Evolutionary conservation across 1,140 invertebrate species (phyloP), one percentile per base, ranked within the genome.

Genomic region (Trissolcus basalis): DNA sequence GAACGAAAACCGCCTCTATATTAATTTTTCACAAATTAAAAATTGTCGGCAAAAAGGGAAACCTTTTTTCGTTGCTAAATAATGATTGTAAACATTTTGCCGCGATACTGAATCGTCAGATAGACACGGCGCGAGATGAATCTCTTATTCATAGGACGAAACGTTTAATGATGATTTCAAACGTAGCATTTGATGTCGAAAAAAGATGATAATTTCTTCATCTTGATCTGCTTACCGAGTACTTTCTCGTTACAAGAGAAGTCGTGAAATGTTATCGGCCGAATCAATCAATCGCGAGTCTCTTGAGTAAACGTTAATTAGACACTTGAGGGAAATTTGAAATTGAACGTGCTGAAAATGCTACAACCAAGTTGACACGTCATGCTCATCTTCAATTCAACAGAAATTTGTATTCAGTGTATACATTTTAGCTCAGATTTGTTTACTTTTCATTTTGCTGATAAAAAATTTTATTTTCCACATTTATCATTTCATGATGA

Each of bases 261-360:
- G 74, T 80, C 75, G 65, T 77, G 70, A 75, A 79, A 79, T 75
- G 77, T 75, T 79, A 75, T 79, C 71, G 71, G 67, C 58, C 77
- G 47, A 75, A 75, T 79, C 71, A 75, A 79, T 79, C 71, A 78
- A 78, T 74, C 39, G 64, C 11, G 71, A 58, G 59, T 73, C 64
- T 27, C 19, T 78, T 74, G 70, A 43, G 71, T 70, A 74, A 78
- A 78, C 70, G 70, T 71, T 74, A 78, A 78, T 78, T 78, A 78
- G 77, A 56, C 56, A 70, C 69, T 55, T 67, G 27, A 59, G 49
- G 76, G 32, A 73, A 73, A 78, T 78, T 73, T 63, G 36, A 71
- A 65, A 61, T 64, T 41, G 16, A 72, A 59, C 68, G 43, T 59
- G 71, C 16, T 45, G 65, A 27, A 67, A 61, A 64, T 60, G 58